Base-by-base conservation (phyloP, 2,113 vertebrate genomes). In the Eonycteris spelaea region DNA sequence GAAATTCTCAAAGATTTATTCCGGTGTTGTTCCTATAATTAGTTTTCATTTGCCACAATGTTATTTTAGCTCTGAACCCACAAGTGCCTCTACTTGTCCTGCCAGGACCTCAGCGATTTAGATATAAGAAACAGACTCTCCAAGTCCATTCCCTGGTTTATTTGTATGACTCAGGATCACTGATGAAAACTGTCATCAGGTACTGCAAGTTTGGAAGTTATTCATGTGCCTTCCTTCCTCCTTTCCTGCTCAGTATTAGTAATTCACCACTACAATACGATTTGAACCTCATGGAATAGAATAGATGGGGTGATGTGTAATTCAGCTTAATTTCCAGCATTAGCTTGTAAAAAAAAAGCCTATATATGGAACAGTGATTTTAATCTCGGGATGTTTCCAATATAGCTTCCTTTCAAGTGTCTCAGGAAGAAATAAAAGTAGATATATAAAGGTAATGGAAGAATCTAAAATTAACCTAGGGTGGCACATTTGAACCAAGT, bases 381-480 rank as follows among this genome's bases (percentile, higher is more conserved):
- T 93, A 94, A 75, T 97, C 59, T 96, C 0, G 33, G 91, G 80
- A n/a, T 93, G 38, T 71, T 77, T 92, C 93, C 95, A 96, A 97
- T 82, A 91, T 55, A 82, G 90, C 86, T 40, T 16, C 71, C 90
- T 96, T 96, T 90, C 11, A 78, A 98, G 86, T 78, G 16, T 95
- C 95, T 96, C 84, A 90, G 14, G 86, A 88, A 83, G 96, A 91
- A 96, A 93, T 94, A 94, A 87, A 96, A 97, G 91, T 16, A 89
- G 71, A 33, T 67, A 59, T 43, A 71, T 70, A 96, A 94, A 90
- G 95, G 84, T 77, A 71, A 94, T 55, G 0, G 10, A 95, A 24
- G 88, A 86, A 77, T 55, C 95, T 97, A 98, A 98, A 97, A 98
- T 98, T 95, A 98, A 63, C 30, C 0, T 45, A 45, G 55, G 16